Evolutionary conservation across 2,113 vertebrate genomes (phyloP).

Genomic region (Columba livia): DNA sequence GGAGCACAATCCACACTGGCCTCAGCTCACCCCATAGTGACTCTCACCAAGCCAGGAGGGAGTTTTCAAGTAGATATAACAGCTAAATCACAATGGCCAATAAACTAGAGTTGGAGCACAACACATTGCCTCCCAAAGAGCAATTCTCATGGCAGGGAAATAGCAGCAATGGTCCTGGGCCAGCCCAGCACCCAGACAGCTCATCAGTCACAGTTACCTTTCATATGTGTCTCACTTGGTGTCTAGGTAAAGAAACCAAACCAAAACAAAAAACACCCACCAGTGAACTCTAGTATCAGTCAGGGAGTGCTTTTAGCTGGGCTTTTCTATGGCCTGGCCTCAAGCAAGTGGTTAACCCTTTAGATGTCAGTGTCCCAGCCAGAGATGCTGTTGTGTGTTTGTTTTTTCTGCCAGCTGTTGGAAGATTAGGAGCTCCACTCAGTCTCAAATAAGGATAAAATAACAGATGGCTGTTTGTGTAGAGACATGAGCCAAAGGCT

Average conservation of each 20-base stretch:
- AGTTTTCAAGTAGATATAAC: background rate
- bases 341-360: background rate
- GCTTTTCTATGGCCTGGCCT: background rate
- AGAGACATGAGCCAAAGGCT: background rate
- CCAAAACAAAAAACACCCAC: background rate
- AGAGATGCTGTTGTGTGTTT: background rate
- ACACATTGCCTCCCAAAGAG: background rate
- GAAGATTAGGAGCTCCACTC: background rate
- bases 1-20: fast-evolving
- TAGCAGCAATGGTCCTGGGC: background rate
- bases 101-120: background rate
- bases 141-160: background rate
- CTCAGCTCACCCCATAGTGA: background rate
- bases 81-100: background rate
- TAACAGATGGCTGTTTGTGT: background rate
- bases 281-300: fast-evolving
- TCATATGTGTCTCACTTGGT: background rate
- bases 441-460: background rate
- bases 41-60: background rate
- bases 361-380: background rate
- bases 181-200: background rate
- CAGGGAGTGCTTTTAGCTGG: background rate
- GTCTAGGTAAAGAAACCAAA: background rate
- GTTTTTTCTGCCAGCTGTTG: background rate
- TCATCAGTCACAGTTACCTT: background rate